Evolutionary conservation across 2,797 vertebrate genomes (phyloP), one percentile per base, ranked within the genome.

Genomic region (Anguilla pacifica): DNA sequence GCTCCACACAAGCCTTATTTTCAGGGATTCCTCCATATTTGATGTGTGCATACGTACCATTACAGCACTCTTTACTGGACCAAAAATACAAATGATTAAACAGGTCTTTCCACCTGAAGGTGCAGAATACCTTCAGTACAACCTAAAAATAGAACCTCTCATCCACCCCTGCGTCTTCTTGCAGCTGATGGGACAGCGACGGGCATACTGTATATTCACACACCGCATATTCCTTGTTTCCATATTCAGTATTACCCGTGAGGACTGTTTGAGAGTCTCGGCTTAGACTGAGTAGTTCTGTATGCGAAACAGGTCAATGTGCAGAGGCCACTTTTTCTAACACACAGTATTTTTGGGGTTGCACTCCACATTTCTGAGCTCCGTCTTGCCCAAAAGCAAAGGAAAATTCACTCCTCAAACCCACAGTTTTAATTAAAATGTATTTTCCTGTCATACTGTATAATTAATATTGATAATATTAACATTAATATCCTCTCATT

Each of bases 401-500:
- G 0, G 72, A 17, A 43, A 39, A 17, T 39, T 7, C 3, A 15
- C 74, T 77, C 31, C 70, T n/a, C 74, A 77, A 35, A 39, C 74
- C 74, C 74, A 17, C 17, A 19, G 74, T 43, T 77, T 77, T 77
- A 77, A 77, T 77, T 43, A 77, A 77, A 77, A 43, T 77, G 74
- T 77, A 77, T 43, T 77, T 43, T 43, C 39, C 74, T 77, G 74
- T 22, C 35, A 22, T 43, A 77, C 43, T 46, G 0, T 46, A 46
- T 46, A 0, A 46, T 46, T 46, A 0, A 46, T 46, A 46, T 46
- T 46, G 0, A 46, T 46, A 46, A 46, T 46, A 46, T 46, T 46
- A 46, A 46, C 74, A 43, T 77, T 43, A 77, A 77, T 43, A 0
- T 43, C 74, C 74, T 77, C 74, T 77, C 19, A 77, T 43, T 77